Evolutionary conservation across 2,797 vertebrate species (phyloP).

Genomic region (Vipera ursinii): DNA sequence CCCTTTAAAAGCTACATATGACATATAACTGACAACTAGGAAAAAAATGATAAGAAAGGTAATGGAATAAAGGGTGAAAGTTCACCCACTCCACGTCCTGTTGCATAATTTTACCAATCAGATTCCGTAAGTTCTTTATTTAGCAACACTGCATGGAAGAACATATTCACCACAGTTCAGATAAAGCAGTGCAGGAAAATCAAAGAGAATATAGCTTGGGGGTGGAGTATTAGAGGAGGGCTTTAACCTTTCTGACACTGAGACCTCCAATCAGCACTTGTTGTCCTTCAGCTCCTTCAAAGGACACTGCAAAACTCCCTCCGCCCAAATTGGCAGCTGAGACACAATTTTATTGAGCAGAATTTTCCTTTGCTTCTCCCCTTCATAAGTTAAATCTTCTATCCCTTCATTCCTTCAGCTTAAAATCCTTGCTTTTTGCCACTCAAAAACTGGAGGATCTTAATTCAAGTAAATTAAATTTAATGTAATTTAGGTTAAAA

Average conservation of each 20-base stretch:
- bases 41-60: too few species aligned
- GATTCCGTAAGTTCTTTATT: neutral
- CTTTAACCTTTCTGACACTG: neutral
- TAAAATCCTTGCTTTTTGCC: neutral
- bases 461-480: neutral
- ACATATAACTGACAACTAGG: neutral
- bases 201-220: too few species aligned
- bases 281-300: conserved; percentile 9
- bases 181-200: neutral
- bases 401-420: neutral
- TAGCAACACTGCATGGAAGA: neutral
- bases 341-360: neutral
- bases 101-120: neutral
- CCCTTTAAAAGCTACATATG: neutral
- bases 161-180: neutral
- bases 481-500: neutral
- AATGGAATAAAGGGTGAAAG: neutral
- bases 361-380: neutral
- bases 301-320: neutral
- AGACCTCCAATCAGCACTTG: neutral
- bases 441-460: neutral
- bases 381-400: neutral
- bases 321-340: neutral
- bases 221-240: neutral
- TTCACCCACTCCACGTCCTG: neutral